phyloP scores from a whole-genome alignment of 2,113 vertebrate genomes.

The Picathartes gymnocephalus region DNA sequence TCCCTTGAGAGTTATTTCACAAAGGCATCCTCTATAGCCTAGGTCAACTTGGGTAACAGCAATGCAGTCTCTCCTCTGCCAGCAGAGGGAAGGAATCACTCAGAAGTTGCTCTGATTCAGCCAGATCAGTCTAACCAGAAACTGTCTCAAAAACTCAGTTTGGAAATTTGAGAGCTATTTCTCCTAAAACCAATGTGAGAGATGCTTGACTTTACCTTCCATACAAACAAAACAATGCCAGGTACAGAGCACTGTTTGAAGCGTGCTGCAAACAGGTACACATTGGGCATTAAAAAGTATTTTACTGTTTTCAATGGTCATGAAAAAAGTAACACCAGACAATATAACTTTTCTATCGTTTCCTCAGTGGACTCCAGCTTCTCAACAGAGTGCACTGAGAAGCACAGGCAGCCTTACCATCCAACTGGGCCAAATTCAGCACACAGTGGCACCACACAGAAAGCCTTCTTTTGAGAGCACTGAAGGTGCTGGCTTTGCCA shows the following conservation, averaged over 20 bases:
- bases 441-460: rapidly evolving
- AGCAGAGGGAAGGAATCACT: background rate
- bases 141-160: background rate
- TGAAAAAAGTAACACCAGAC: background rate
- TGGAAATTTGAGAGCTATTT: background rate
- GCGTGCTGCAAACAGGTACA: background rate
- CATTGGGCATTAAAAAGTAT: background rate
- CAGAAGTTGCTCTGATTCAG: background rate
- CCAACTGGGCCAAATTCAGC: background rate
- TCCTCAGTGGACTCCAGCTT: background rate
- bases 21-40: background rate
- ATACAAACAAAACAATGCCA: background rate
- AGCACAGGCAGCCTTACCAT: background rate
- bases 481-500: background rate
- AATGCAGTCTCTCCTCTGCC: background rate
- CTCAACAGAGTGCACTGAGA: background rate
- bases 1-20: background rate
- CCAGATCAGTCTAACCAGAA: background rate
- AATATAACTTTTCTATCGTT: background rate
- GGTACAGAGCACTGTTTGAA: background rate
- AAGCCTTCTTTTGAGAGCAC: background rate
- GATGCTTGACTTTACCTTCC: background rate
- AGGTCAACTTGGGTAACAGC: background rate
- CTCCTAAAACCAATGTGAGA: background rate
- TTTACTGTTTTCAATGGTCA: background rate